Base-by-base conservation (phyloP, 35 echinoderm and acorn worm genomes). In the Lytechinus pictus region DNA sequence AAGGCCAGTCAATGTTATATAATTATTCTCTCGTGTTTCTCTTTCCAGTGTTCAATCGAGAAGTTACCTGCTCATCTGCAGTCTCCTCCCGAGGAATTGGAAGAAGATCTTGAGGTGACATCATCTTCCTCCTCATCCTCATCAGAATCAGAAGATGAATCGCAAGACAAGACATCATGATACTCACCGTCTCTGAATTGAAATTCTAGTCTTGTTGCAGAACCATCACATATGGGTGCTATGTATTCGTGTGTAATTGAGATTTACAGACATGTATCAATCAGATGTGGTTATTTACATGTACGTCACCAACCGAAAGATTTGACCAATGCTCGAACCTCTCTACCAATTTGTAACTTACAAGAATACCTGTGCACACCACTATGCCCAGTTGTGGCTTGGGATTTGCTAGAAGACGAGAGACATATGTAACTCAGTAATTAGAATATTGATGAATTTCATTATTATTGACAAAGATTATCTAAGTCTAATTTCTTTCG, bases 1-100 rank as follows among this genome's bases (percentile, higher is more conserved):
- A 3, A 57, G 8, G 8, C 55, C 12, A 11, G 55, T 57, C 12
- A 9, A 57, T 57, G 55, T 57, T 57, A 11, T 9, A 57, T 11
- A 57, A 57, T 8, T 11, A 8, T 57, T 6, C 27, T 95, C 11
- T 89, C 87, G 14, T 94, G 8, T 60, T 27, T 93, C 24, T 13
- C n/a, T 27, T 86, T 91, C 21, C 53, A 97, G 95, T 94, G 96
- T 94, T 44, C 95, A 13, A 56, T 97, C 52, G 97, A 96, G 52
- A 87, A 27, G 71, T 54, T 97, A 79, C 97, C 97, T 53, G 96
- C 91, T n/a, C 94, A 97, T 94, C 92, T 97, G 21, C 91, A 92
- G 54, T 57, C 94, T 53, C 94, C 97, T 14, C 90, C 97, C 79
- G 97, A 97, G 33, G 89, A 57, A 12, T 27, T 93, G 21, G 92